A percentile compares a stretch with the other conserved stretches of the same genome.
Evolutionary conservation across 2,113 vertebrate species (phyloP).

Genomic region (Pionites leucogaster): DNA sequence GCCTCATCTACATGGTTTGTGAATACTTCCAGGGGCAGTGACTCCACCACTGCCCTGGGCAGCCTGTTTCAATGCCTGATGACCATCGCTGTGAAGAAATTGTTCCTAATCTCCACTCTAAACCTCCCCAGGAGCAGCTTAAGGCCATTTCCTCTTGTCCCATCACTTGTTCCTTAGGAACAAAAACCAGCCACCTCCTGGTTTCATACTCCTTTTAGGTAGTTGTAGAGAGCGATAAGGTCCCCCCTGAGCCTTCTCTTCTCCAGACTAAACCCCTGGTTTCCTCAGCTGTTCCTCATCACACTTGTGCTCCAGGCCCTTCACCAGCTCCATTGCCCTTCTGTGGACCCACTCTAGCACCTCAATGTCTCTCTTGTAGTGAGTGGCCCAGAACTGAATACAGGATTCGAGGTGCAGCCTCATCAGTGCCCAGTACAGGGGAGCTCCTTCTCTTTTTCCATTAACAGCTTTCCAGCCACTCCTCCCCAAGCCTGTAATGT

Average conservation of each 20-base stretch:
- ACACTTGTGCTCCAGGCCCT: background rate
- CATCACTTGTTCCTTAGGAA: background rate
- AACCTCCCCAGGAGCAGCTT: background rate
- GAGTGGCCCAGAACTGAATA: background rate
- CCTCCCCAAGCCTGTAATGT: background rate
- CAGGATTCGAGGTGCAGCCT: background rate
- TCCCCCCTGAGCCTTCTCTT: background rate
- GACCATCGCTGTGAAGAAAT: background rate
- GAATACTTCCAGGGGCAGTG: background rate
- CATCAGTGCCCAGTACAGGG: background rate
- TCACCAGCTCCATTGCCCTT: background rate
- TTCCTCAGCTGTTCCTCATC: background rate
- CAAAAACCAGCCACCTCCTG: background rate
- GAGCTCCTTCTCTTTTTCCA: background rate
- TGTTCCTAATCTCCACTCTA: background rate
- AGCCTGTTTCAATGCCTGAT: background rate
- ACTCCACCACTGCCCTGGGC: background rate
- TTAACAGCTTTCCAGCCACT: background rate
- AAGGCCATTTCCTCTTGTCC: background rate
- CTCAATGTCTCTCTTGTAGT: background rate
- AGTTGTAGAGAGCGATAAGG: background rate
- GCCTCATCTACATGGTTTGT: background rate
- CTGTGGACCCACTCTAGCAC: background rate
- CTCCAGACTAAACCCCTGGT: background rate
- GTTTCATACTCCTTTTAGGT: background rate